Conservation (phyloP, 64 coral and sea anemone genomes). For the Anthopleura sola region DNA sequence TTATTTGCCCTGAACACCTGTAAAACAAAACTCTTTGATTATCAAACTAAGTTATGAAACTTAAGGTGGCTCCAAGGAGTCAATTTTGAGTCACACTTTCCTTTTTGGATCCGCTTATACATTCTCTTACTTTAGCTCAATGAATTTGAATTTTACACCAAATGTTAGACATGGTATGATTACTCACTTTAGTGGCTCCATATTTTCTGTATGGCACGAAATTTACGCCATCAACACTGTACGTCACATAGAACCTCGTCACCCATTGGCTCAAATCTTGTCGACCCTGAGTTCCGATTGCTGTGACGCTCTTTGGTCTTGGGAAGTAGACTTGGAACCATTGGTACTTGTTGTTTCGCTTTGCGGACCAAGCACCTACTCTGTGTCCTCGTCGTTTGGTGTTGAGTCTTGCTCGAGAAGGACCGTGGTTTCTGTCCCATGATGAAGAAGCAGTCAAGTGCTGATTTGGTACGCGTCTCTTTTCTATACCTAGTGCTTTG, state of each 20-base stretch:
- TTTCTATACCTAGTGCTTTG: slow-evolving; percentile 42
- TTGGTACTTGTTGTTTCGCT: slow-evolving; percentile 19
- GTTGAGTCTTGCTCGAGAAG: slow-evolving; percentile 63
- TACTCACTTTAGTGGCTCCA: slow-evolving; percentile 23
- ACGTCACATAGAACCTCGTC: slow-evolving; percentile 24
- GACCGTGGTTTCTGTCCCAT: slow-evolving; percentile 24
- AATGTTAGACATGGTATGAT: too few relatives aligned
- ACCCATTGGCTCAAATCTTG: slow-evolving; percentile 36
- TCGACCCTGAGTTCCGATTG: slow-evolving; percentile 36
- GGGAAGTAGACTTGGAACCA: slow-evolving; percentile 41
- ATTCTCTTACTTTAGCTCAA: too few relatives aligned
- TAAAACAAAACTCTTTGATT: background rate
- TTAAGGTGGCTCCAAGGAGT: too few relatives aligned
- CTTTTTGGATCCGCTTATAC: too few relatives aligned
- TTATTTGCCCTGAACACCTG: slow-evolving; percentile 36
- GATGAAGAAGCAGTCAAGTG: slow-evolving; percentile 42
- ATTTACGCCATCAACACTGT: slow-evolving; percentile 1
- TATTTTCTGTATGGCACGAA: slow-evolving; percentile 27
- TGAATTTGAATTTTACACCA: too few relatives aligned
- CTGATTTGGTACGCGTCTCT: slow-evolving; percentile 37
- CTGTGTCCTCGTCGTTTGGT: slow-evolving; percentile 20
- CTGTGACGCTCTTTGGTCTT: slow-evolving; percentile 16
- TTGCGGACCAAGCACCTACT: slow-evolving; percentile 21
- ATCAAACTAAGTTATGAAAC: too few relatives aligned
- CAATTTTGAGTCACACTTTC: too few relatives aligned